phyloP scores from a whole-genome alignment of 1,140 invertebrate species.

The Sitophilus oryzae region DNA sequence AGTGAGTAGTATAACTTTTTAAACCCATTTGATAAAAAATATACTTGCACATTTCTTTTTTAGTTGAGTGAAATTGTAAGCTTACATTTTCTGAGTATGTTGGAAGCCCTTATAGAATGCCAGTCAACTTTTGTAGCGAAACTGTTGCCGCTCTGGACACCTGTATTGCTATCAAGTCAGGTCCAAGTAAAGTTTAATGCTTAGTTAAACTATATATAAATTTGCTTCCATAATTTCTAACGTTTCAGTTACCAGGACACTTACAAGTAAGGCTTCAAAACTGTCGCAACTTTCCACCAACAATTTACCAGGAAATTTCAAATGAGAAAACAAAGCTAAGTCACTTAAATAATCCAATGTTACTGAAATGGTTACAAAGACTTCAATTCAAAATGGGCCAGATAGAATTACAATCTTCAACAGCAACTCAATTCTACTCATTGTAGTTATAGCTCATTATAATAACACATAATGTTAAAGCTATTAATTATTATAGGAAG shows the following conservation, averaged over 20 bases:
- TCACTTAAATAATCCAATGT: slow-evolving; percentile 45
- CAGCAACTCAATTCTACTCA: slow-evolving; percentile 80
- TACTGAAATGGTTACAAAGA: slow-evolving; percentile 84
- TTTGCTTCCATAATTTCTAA: slow-evolving; percentile 10
- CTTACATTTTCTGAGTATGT: slow-evolving; percentile 89
- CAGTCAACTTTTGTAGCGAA: slow-evolving; percentile 87
- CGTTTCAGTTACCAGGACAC: slow-evolving; percentile 77
- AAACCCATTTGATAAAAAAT: background rate
- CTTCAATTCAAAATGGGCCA: slow-evolving; percentile 98
- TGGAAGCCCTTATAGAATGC: slow-evolving; percentile 94
- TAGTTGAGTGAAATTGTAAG: slow-evolving; percentile 97
- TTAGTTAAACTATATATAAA: background rate
- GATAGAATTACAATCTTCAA: slow-evolving; percentile 93
- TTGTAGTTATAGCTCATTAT: slow-evolving; percentile 50
- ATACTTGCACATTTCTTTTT: too few relatives aligned
- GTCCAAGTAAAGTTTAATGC: slow-evolving; percentile 58
- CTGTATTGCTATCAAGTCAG: slow-evolving; percentile 84
- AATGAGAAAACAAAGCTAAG: slow-evolving; percentile 33
- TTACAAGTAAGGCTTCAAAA: slow-evolving; percentile 83
- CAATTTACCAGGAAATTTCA: slow-evolving; percentile 41
- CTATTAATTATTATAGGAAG: background rate
- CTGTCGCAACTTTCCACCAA: slow-evolving; percentile 72
- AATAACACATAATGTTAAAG: slow-evolving; percentile 3
- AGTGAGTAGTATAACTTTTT: slow-evolving; percentile 50
- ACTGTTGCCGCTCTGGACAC: slow-evolving; percentile 81